Percentiles rank a stretch among this genome's conserved stretches.
phyloP scores from a whole-genome alignment of 1,140 invertebrate genomes.

The Choristoneura fumiferana region DNA sequence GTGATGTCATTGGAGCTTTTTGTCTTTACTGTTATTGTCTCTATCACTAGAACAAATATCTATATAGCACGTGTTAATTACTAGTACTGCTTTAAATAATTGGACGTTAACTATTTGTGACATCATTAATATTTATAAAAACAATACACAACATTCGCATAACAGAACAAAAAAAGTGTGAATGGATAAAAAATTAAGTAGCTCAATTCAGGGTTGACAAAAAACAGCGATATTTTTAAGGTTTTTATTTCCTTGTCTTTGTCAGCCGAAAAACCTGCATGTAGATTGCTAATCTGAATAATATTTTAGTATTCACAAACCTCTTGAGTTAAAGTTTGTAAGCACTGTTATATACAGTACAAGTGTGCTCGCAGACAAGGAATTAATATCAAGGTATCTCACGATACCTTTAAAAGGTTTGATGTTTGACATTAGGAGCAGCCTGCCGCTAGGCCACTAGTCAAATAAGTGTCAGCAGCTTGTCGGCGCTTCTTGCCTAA shows the following conservation, averaged over 20 bases:
- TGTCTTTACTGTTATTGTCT: background rate
- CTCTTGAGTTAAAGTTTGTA: background rate
- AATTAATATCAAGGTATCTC: too few relatives aligned
- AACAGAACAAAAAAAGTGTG: constrained; percentile 5
- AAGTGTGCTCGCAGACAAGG: too few relatives aligned
- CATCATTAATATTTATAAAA: constrained; percentile 16
- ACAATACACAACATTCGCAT: background rate
- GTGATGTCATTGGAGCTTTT: too few relatives aligned
- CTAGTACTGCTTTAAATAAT: background rate
- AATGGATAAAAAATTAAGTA: constrained; percentile 13
- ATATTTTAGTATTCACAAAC: constrained; percentile 12
- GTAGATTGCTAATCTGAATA: constrained; percentile 15
- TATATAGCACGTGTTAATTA: background rate
- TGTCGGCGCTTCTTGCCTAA: too few relatives aligned
- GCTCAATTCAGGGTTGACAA: constrained; percentile 1
- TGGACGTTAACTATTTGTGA: constrained; percentile 15
- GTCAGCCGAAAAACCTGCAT: background rate
- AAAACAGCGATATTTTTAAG: constrained; percentile 13
- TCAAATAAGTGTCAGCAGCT: too few relatives aligned
- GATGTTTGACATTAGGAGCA: too few relatives aligned
- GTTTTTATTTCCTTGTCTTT: constrained; percentile 8
- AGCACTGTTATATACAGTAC: background rate
- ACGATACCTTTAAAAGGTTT: too few relatives aligned
- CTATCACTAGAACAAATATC: background rate
- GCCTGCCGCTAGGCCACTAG: too few relatives aligned